Evolutionary conservation across 2,113 vertebrate species (phyloP).

Genomic region (Clarias gariepinus): DNA sequence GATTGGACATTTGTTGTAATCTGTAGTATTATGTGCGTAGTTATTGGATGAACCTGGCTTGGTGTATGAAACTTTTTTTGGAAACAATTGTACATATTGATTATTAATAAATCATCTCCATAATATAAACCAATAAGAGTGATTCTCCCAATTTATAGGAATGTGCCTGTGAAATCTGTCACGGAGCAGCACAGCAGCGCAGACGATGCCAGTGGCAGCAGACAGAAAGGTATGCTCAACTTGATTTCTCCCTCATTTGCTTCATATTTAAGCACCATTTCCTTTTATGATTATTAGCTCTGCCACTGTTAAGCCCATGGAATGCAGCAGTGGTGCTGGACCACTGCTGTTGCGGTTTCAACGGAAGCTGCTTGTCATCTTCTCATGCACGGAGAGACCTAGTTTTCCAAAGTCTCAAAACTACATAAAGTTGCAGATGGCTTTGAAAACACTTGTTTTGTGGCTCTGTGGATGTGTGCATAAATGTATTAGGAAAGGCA

Average conservation of each 20-base stretch:
- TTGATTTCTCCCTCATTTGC: slow-evolving; percentile 64
- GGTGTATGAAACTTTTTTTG: background rate
- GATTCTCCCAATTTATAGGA: slow-evolving; percentile 60
- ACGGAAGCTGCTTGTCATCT: slow-evolving; percentile 27
- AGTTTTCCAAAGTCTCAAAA: slow-evolving; percentile 56
- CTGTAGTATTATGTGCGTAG: background rate
- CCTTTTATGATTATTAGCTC: slow-evolving; percentile 65
- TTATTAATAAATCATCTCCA: background rate
- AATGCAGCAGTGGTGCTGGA: slow-evolving; percentile 46
- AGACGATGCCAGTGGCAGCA: slow-evolving; percentile 60
- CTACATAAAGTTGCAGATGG: slow-evolving; percentile 58
- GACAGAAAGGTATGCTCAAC: slow-evolving; percentile 68
- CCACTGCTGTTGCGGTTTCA: slow-evolving; percentile 24
- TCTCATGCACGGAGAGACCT: slow-evolving; percentile 32
- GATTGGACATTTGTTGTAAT: background rate
- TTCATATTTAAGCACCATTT: slow-evolving; percentile 19
- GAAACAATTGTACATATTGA: background rate
- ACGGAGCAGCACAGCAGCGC: slow-evolving; percentile 59
- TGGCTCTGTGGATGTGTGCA: slow-evolving; percentile 9
- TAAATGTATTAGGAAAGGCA: slow-evolving; percentile 14
- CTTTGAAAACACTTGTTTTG: slow-evolving; percentile 58
- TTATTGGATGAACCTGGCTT: background rate
- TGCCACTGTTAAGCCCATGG: slow-evolving; percentile 63
- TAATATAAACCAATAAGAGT: slow-evolving; percentile 1
- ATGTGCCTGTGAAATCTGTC: slow-evolving; percentile 50